These are phyloP conservation scores for human DNA, from an alignment of 2,113 vertebrate genomes.

Conservation along the genomic window GRCh38 chr4:146029001-146029500, in stretches of 20 bases:
- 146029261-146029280: not conserved
- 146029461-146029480: not conserved
- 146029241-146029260: not conserved
- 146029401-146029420: not conserved
- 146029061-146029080: not conserved
- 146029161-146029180: not conserved
- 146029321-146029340: not conserved
- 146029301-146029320: not conserved
- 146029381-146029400: not conserved
- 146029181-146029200: not conserved
- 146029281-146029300: not conserved
- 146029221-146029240: not conserved
- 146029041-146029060: not conserved
- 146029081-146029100: no score
- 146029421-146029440: not conserved
- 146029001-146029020: not conserved
- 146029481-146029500: not conserved
- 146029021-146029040: not conserved
- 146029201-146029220: not conserved
- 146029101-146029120: no score
- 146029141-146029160: not conserved
- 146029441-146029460: not conserved
- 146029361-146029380: not conserved
- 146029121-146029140: no score
- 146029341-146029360: not conserved